These are phyloP conservation scores for Melipona beecheii DNA, from an alignment of 2,888 invertebrate species.

Conservation along the genomic window DNA sequence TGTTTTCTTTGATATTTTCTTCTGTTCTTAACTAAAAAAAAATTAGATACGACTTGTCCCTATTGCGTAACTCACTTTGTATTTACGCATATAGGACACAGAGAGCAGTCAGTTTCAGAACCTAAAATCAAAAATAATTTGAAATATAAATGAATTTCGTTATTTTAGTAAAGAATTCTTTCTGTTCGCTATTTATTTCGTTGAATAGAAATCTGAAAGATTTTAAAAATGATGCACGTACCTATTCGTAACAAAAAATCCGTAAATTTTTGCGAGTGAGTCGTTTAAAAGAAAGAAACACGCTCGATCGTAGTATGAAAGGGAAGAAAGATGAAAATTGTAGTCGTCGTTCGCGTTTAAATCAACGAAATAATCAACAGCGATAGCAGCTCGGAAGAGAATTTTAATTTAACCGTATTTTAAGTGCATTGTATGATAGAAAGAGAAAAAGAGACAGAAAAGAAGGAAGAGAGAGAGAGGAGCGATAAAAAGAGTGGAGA, in stretches of 20 bases:
- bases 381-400: not conserved
- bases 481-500: conserved; percentile 54
- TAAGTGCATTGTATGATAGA: conserved; percentile 10
- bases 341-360: not conserved
- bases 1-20: too few species aligned
- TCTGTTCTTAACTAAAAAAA: too few species aligned
- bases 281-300: not conserved
- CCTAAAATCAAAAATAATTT: not conserved
- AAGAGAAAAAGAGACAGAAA: not conserved
- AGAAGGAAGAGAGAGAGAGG: too few species aligned
- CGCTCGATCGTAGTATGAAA: not conserved
- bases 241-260: too few species aligned
- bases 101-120: not conserved
- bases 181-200: too few species aligned
- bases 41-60: too few species aligned
- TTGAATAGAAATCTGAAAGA: too few species aligned
- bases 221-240: too few species aligned
- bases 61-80: too few species aligned
- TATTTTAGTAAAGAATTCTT: not conserved
- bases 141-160: not conserved
- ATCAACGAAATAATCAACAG: not conserved
- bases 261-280: not conserved
- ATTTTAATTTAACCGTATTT: conserved; percentile 43
- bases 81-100: not conserved
- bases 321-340: not conserved